Conservation (phyloP, 2,888 invertebrate species). For the Cataglyphis albicans region DNA sequence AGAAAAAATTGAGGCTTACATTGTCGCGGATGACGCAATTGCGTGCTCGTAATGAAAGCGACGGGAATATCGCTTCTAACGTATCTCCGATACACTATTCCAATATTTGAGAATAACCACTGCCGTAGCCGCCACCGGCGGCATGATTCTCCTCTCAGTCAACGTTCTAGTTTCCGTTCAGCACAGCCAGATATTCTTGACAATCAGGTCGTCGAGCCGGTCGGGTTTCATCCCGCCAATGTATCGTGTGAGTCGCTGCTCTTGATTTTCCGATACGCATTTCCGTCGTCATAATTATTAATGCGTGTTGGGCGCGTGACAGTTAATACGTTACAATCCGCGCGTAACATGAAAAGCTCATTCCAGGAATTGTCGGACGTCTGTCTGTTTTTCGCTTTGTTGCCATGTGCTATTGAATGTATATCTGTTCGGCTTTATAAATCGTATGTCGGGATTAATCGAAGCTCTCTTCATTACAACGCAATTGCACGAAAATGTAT, state of each 20-base stretch:
- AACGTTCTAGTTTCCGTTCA: constrained; percentile 51
- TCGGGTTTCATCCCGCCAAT: constrained; percentile 11
- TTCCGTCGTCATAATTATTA: constrained; percentile 38
- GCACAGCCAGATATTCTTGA: constrained; percentile 36
- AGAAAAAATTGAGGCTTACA: constrained; percentile 47
- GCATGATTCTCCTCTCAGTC: constrained; percentile 45
- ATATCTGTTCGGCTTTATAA: constrained; percentile 1
- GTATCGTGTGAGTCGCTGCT: neutral
- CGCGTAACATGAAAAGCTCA: constrained; percentile 33
- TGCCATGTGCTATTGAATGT: constrained; percentile 9
- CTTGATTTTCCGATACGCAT: constrained; percentile 21
- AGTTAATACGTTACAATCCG: constrained; percentile 5
- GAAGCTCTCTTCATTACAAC: neutral
- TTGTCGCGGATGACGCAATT: constrained; percentile 17
- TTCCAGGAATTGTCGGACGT: constrained; percentile 31
- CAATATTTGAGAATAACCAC: constrained; percentile 64
- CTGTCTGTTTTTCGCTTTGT: neutral
- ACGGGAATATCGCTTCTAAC: constrained; percentile 13
- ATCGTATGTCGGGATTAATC: constrained; percentile 15
- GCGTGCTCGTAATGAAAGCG: constrained; percentile 35
- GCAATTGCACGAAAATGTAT: constrained; percentile 3
- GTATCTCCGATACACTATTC: constrained; percentile 53
- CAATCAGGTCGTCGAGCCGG: constrained; percentile 43
- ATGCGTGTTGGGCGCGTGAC: constrained; percentile 10
- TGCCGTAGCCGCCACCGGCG: neutral